Percentiles rank a stretch among this genome's conserved stretches.
Conservation (phyloP, 1,140 invertebrate species). For the Micrasema minimum region DNA sequence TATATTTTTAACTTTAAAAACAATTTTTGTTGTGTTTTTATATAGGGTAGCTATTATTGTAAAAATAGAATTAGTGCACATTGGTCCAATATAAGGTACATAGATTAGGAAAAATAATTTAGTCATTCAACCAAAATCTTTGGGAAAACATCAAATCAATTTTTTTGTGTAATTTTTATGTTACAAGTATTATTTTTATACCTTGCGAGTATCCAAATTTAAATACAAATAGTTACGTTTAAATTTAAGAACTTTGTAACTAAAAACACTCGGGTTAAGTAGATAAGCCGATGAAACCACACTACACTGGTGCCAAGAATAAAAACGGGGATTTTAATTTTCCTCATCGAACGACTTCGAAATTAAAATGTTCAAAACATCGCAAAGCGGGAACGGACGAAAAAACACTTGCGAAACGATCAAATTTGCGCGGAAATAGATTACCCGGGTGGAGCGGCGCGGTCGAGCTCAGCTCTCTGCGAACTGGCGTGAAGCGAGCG, state of each 20-base stretch:
- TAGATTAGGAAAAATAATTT: slow-evolving; percentile 1
- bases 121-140: background rate
- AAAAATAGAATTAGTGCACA: slow-evolving; percentile 5
- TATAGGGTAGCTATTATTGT: background rate
- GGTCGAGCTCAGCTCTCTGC: slow-evolving; percentile 48
- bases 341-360: slow-evolving; percentile 18
- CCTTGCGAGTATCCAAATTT: slow-evolving; percentile 2
- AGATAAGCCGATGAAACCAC: slow-evolving; percentile 1
- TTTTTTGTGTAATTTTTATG: slow-evolving; percentile 1
- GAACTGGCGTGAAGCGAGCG: slow-evolving; percentile 32
- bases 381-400: slow-evolving; percentile 29
- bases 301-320: slow-evolving; percentile 19
- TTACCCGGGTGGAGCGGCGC: slow-evolving; percentile 45
- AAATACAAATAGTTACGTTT: slow-evolving; percentile 3
- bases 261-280: slow-evolving; percentile 1
- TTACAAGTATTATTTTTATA: slow-evolving; percentile 11
- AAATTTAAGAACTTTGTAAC: background rate
- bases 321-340: slow-evolving; percentile 13
- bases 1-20: background rate
- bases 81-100: slow-evolving; percentile 21
- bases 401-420: slow-evolving; percentile 30
- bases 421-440: slow-evolving; percentile 48
- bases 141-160: background rate
- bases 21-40: background rate
- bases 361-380: slow-evolving; percentile 40